Base-by-base conservation (phyloP, 2,113 vertebrate species). In the Mesembrinibis cayennensis region DNA sequence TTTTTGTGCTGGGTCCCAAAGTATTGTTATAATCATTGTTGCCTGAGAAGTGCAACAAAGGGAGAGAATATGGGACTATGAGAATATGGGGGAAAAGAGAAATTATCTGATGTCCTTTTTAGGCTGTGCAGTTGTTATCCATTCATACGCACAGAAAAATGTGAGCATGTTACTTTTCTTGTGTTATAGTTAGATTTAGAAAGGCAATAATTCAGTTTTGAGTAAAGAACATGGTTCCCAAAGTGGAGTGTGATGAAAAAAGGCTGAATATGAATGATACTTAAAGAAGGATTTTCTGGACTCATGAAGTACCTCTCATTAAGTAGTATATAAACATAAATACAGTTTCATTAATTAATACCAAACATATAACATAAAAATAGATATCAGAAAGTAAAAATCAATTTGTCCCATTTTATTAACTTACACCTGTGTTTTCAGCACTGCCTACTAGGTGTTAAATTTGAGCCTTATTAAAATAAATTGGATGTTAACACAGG, bases 391-490 rank as follows among this genome's bases (percentile, higher is more conserved):
- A 62, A 92, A 73, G 26, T 7, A 29, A 9, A 84, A 74, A 32
- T 16, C 69, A 10, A 4, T 62, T 89, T 81, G 83, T 53, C 72
- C 49, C 42, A 20, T 62, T 93, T 56, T 50, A 63, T 79, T 81
- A 77, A 13, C 53, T 76, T 13, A n/a, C n/a, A 89, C 49, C 73
- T 61, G 9, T 66, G 69, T 74, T 84, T 59, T 63, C 94, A 69
- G 80, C 73, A 23, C n/a, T 73, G 66, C 69, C 21, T 29, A 7
- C 4, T 50, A 81, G 73, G 73, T 79, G 89, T 58, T 95, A 72
- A 47, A 67, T 76, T 56, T 56, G 16, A 65, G 44, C 52, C 78
- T 77, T 79, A 96, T 87, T 96, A 92, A 93, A 95, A 95, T 92
- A 93, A 91, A 93, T 69, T 85, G 81, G 92, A 72, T 66, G 81